phyloP scores from a whole-genome alignment of 2,888 invertebrate genomes.

The Unio pictorum region DNA sequence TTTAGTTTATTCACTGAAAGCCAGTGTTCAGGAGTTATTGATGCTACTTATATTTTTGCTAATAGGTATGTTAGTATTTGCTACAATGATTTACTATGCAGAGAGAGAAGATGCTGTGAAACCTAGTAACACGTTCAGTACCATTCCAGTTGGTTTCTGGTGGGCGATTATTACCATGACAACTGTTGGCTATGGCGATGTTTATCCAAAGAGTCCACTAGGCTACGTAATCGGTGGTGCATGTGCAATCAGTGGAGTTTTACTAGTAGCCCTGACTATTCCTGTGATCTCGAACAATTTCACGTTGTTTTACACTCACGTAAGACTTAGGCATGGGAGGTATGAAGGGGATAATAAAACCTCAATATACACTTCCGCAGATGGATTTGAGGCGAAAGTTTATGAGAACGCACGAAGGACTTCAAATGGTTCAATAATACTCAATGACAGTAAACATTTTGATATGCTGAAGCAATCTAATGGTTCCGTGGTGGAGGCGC shows the following conservation, averaged over 20 bases:
- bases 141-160: constrained; percentile 72
- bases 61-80: constrained; percentile 70
- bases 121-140: constrained; percentile 59
- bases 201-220: constrained; percentile 60
- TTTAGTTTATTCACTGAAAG: constrained; percentile 71
- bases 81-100: constrained; percentile 71
- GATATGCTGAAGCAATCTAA: constrained; percentile 40
- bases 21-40: constrained; percentile 70
- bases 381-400: constrained; percentile 17
- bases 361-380: constrained; percentile 7
- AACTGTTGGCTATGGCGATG: constrained; percentile 69
- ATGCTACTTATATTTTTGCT: constrained; percentile 70
- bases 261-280: constrained; percentile 67
- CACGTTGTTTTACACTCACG: constrained; percentile 69
- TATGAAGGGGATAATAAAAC: constrained; percentile 12
- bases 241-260: constrained; percentile 67
- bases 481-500: constrained; percentile 35
- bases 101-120: constrained; percentile 63
- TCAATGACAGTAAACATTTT: constrained; percentile 29
- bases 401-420: constrained; percentile 33
- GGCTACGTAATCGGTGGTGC: constrained; percentile 66
- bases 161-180: constrained; percentile 72
- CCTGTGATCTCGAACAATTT: constrained; percentile 71
- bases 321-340: constrained; percentile 52
- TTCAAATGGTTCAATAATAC: constrained; percentile 37